Conservation (phyloP, 2,113 vertebrate genomes). For the Polypterus senegalus region DNA sequence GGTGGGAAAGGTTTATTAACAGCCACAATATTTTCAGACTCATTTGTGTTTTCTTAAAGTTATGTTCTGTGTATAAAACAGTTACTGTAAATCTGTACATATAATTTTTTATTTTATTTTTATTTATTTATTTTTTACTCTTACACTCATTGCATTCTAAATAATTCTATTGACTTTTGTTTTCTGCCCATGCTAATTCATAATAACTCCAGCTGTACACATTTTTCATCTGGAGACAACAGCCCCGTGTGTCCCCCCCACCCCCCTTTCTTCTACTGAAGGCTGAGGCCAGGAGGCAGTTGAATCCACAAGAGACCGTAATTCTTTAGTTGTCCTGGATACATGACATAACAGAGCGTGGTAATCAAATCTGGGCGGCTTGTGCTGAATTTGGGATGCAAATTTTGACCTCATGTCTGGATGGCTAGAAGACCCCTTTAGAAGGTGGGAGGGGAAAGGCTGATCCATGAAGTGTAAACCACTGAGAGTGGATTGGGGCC, state of each 20-base stretch:
- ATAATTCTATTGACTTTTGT: slow-evolving; percentile 18
- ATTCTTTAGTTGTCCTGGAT: slow-evolving; percentile 64
- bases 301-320: slow-evolving; percentile 49
- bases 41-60: too few species aligned
- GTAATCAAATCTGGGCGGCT: slow-evolving; percentile 53
- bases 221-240: slow-evolving; percentile 28
- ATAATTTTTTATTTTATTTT: too few species aligned
- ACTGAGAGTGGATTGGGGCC: slow-evolving; percentile 1
- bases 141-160: too few species aligned
- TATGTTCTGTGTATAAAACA: too few species aligned
- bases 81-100: too few species aligned
- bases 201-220: slow-evolving; percentile 38
- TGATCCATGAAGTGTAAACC: too few species aligned
- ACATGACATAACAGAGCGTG: slow-evolving; percentile 47
- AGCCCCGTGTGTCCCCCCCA: slow-evolving; percentile 19
- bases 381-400: slow-evolving; percentile 40
- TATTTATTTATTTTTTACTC: too few species aligned
- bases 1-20: too few species aligned
- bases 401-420: slow-evolving; percentile 34
- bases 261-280: slow-evolving; percentile 24
- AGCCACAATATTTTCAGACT: too few species aligned
- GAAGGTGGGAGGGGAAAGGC: too few species aligned
- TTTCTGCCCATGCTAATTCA: slow-evolving; percentile 19
- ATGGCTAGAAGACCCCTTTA: neutral
- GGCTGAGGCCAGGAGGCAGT: slow-evolving; percentile 38